A percentile compares a stretch with the other conserved stretches of the same genome.
Conservation (phyloP, 2,888 invertebrate species). For the Cheilosia impressa region DNA sequence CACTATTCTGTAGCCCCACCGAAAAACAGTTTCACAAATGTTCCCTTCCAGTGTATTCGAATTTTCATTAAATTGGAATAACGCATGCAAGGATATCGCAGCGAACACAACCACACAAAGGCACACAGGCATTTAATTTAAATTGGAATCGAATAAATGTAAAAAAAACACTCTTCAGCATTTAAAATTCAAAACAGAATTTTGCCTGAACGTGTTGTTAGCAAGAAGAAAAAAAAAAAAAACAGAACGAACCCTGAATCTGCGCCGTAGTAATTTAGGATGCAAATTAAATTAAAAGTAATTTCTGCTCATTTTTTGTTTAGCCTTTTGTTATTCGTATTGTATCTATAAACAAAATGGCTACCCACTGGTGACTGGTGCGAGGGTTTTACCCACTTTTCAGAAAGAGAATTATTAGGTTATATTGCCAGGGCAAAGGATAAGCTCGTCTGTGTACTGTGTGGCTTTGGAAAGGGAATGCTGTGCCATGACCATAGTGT, state of each 20-base stretch:
- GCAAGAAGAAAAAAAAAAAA: not conserved
- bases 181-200: too few relatives aligned
- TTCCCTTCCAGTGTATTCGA: not conserved
- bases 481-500: too few relatives aligned
- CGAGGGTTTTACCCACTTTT: too few relatives aligned
- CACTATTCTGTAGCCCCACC: constrained; percentile 14
- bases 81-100: not conserved
- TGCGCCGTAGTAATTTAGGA: constrained; percentile 1
- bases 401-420: too few relatives aligned
- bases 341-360: too few relatives aligned
- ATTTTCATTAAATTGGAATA: constrained; percentile 18
- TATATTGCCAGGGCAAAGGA: too few relatives aligned
- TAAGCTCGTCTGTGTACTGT: too few relatives aligned
- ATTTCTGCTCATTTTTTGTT: not conserved
- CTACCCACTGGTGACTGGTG: too few relatives aligned
- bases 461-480: too few relatives aligned
- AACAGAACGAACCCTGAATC: not conserved
- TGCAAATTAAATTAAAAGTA: constrained; percentile 31
- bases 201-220: not conserved
- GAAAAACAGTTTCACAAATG: not conserved
- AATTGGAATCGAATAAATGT: constrained; percentile 51
- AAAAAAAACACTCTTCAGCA: not conserved
- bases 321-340: too few relatives aligned
- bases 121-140: constrained; percentile 45
- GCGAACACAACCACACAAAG: not conserved